phyloP scores from a whole-genome alignment of 23 tunicate genomes.

The Halocynthia roretzi region DNA sequence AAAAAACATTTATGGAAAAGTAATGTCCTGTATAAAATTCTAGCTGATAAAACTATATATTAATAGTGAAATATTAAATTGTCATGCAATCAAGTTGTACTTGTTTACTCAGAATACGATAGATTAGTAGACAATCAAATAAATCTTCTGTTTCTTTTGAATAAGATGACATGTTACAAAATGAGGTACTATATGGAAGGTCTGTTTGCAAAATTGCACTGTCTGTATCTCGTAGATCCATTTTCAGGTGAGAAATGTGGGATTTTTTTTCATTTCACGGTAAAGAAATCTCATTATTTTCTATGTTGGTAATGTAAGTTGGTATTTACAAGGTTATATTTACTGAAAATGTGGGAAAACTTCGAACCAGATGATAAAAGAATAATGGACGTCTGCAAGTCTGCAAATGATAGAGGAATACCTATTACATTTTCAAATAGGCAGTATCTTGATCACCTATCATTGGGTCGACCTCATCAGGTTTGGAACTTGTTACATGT shows the following conservation, averaged over 20 bases:
- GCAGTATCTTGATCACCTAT: conserved; percentile 11
- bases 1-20: too few species aligned
- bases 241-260: conserved; percentile 36
- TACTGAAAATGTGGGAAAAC: conserved; percentile 16
- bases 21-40: too few species aligned
- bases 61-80: too few species aligned
- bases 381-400: conserved; percentile 8
- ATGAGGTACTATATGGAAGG: conserved; percentile 46
- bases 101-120: too few species aligned
- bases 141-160: too few species aligned
- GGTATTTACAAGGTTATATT: conserved; percentile 7
- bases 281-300: background rate
- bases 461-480: conserved; percentile 52
- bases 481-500: conserved; percentile 7
- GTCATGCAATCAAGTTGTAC: too few species aligned
- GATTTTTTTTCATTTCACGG: background rate
- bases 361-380: conserved; percentile 20
- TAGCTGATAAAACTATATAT: too few species aligned
- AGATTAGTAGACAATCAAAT: too few species aligned
- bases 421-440: conserved; percentile 29
- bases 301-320: background rate
- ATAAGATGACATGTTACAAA: background rate
- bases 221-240: conserved; percentile 31
- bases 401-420: conserved; percentile 35
- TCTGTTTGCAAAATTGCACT: conserved; percentile 51